These are phyloP conservation scores for Vombatus ursinus DNA, from an alignment of 2,113 vertebrate genomes.

Conservation along the genomic window DNA sequence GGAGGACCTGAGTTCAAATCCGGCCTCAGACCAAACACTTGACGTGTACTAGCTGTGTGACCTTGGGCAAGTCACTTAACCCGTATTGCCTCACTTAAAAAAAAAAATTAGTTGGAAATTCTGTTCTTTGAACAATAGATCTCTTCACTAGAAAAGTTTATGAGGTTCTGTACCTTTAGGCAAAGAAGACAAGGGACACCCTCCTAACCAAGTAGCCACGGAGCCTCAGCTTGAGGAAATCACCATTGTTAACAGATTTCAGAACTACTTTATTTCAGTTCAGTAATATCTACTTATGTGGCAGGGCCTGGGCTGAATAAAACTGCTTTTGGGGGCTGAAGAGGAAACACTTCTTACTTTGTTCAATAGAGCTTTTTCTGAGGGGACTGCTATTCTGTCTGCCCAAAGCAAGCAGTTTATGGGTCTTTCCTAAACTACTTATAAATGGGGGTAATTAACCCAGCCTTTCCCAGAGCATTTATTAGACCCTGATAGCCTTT, in stretches of 20 bases:
- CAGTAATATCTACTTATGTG: background rate
- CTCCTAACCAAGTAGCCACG: background rate
- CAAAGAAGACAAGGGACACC: background rate
- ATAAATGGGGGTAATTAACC: background rate
- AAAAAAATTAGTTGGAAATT: background rate
- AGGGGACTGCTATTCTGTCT: background rate
- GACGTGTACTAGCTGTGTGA: too few relatives aligned
- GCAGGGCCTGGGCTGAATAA: background rate
- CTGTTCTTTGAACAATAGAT: background rate
- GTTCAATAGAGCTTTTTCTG: background rate
- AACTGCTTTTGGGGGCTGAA: background rate
- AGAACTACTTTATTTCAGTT: background rate
- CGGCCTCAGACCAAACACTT: too few relatives aligned
- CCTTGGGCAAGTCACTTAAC: too few relatives aligned
- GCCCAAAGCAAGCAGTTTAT: background rate
- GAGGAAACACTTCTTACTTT: background rate
- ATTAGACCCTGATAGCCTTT: background rate
- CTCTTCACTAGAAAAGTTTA: background rate
- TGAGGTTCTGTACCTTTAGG: background rate
- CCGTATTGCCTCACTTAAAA: too few relatives aligned
- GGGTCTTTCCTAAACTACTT: background rate
- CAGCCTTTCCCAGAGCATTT: background rate
- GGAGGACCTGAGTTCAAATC: too few relatives aligned
- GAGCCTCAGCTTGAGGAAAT: background rate
- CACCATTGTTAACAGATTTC: background rate